These are phyloP conservation scores for Candidula unifasciata DNA, from an alignment of 2,888 invertebrate species.

Conservation along the genomic window DNA sequence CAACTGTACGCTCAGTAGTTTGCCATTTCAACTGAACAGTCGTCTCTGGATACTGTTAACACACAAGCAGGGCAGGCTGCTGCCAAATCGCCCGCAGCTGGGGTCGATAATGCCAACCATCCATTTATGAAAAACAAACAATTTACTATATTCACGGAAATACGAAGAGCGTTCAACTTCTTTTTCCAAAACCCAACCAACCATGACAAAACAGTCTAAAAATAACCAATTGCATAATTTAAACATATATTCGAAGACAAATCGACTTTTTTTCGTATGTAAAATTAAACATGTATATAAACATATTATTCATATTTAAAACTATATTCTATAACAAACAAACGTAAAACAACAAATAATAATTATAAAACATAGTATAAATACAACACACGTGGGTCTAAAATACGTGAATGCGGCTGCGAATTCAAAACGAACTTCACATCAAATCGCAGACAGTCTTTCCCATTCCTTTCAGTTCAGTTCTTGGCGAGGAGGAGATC, in stretches of 20 bases:
- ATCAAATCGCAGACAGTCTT: no score
- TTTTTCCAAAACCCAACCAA: no score
- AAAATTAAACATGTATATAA: not conserved
- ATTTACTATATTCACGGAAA: no score
- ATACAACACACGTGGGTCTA: not conserved
- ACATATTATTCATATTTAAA: not conserved
- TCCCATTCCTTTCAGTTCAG: not conserved
- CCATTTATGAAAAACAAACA: no score
- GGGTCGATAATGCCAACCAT: no score
- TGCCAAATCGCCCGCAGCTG: no score
- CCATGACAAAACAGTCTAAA: no score
- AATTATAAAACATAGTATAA: not conserved
- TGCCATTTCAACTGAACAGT: no score
- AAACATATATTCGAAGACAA: not conserved
- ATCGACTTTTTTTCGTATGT: not conserved
- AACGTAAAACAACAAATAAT: not conserved
- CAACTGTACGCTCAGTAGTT: no score
- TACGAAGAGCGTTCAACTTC: no score
- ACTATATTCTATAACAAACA: not conserved
- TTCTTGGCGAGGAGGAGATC: slow-evolving; percentile 1
- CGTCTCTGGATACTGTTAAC: no score
- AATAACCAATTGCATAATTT: not conserved
- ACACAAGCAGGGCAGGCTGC: no score
- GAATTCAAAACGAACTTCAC: not conserved
- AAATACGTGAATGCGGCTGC: not conserved